Evolutionary conservation across 1,140 invertebrate species (phyloP), one percentile per base, ranked within the genome.

Genomic region (Nasonia vitripennis): DNA sequence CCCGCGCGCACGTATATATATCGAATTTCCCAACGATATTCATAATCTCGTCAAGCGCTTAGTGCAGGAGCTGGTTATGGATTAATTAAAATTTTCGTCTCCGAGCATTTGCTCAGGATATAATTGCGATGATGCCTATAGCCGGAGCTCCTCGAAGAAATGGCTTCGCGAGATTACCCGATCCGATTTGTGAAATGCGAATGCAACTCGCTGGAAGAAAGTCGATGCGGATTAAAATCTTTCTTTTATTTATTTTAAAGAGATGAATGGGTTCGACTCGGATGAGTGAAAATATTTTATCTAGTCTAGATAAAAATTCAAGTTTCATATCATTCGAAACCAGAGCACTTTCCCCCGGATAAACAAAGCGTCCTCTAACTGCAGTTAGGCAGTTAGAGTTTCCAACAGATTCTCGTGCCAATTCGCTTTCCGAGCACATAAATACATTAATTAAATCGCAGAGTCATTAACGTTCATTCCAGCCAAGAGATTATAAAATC

Each of bases 1-100:
- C 34, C 3, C 14, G 67, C 7, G 6, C n/a, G n/a, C 14, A 37
- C 7, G 6, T 2, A 9, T 37, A 37, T 62, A 78, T 62, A 81
- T 81, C 23, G 70, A 81, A 73, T 81, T 70, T 70, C 62, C 11
- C 10, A 73, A 37, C 80, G 70, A 81, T 81, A 73, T 34, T 73
- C 45, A 45, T 81, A 81, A 73, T 81, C 80, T 73, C 80, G 45
- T 73, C 68, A 73, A 70, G 37, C 14, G n/a, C 51, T 78, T 17
- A 27, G n/a, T 14, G 6, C 75, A 27, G 45, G 10, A 45, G 45
- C 45, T 51, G 27, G 77, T 78, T 37, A 23, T 31, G 17, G 80
- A 71, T 74, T 81, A 81, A 81, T 81, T 73, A 73, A 81, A 73
- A 81, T 73, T 81, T 73, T 81, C 20, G 67, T 81, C 79, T 80